phyloP scores from a whole-genome alignment of 2,888 invertebrate species.

The Chirona hameri region DNA sequence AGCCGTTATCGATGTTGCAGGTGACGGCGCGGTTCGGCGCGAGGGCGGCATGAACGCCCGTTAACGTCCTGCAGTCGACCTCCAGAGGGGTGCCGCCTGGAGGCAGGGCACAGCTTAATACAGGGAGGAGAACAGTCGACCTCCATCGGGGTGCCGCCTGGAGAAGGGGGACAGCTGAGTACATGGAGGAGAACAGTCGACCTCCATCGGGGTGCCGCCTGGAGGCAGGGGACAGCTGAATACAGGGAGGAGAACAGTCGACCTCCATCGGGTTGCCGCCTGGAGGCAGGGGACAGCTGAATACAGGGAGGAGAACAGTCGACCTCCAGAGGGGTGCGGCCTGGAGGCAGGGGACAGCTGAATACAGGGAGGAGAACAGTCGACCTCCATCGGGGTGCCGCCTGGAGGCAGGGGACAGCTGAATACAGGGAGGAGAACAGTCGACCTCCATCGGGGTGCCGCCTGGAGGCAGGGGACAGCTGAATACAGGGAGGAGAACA shows the following conservation, averaged over 20 bases:
- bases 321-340: not conserved
- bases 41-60: not conserved
- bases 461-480: not conserved
- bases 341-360: not conserved
- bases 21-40: not conserved
- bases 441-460: not conserved
- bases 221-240: not conserved
- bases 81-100: not conserved
- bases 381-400: not conserved
- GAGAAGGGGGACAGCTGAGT: not conserved
- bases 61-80: not conserved
- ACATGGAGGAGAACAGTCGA: not conserved
- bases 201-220: not conserved
- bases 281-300: not conserved
- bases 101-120: not conserved
- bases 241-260: not conserved
- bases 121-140: not conserved
- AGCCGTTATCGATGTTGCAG: not conserved
- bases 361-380: not conserved
- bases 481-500: not conserved
- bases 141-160: not conserved
- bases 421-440: not conserved
- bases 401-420: not conserved
- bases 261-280: not conserved
- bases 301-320: not conserved